These are phyloP conservation scores for Metaphire vulgaris DNA, from an alignment of 1,140 invertebrate genomes.

Conservation along the genomic window DNA sequence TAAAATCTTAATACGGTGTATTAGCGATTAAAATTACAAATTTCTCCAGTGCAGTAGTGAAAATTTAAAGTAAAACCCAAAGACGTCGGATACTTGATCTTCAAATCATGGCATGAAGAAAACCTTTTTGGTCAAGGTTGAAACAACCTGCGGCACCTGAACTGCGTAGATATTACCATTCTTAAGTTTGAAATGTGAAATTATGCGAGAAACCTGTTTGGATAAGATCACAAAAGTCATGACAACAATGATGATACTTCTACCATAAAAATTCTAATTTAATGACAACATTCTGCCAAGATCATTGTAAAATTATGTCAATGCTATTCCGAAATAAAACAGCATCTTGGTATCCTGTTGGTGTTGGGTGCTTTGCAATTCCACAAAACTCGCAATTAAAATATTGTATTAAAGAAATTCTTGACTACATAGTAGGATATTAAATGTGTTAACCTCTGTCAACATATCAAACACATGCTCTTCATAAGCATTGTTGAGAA, in stretches of 20 bases:
- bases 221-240: neutral
- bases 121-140: neutral
- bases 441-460: neutral
- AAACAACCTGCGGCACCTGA: neutral
- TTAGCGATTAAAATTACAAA: too few species aligned
- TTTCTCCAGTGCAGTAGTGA: too few species aligned
- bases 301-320: neutral
- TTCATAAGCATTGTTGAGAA: neutral
- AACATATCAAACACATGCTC: neutral
- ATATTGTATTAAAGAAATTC: neutral
- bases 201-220: neutral
- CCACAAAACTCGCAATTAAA: neutral
- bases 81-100: too few species aligned
- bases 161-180: neutral
- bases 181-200: neutral
- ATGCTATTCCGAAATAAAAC: neutral
- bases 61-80: too few species aligned
- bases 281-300: neutral
- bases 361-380: neutral
- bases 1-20: too few species aligned
- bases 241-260: neutral
- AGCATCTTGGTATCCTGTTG: neutral
- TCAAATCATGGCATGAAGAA: neutral
- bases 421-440: neutral
- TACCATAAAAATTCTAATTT: neutral